Percentiles rank a stretch among this genome's conserved stretches.
These are phyloP conservation scores for Eucera pruinosa DNA, from an alignment of 2,888 invertebrate genomes.

Conservation along the genomic window DNA sequence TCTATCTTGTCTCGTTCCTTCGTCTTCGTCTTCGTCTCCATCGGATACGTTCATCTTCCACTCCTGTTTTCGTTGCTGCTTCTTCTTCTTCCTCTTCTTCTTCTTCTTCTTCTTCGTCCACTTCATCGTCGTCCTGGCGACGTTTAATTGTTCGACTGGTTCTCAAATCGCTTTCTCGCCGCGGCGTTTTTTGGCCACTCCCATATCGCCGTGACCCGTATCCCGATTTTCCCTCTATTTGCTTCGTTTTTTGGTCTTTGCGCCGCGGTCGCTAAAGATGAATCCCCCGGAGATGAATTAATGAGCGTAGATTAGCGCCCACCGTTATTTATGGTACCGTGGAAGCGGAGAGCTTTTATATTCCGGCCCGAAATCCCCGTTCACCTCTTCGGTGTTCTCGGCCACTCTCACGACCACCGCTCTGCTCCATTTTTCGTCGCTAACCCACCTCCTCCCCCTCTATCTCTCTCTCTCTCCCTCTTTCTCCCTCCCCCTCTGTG, in stretches of 20 bases:
- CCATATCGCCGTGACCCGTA: conserved; percentile 42
- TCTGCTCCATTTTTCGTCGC: too few relatives aligned
- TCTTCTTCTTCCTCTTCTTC: too few relatives aligned
- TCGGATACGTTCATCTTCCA: conserved; percentile 49
- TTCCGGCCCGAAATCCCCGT: conserved; percentile 33
- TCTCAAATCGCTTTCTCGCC: conserved; percentile 75
- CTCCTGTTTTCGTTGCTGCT: conserved; percentile 44
- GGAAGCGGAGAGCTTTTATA: conserved; percentile 45
- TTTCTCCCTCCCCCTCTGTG: conserved; percentile 54
- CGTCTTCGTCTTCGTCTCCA: conserved; percentile 30
- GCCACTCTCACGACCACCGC: conserved; percentile 21
- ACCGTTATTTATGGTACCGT: conserved; percentile 54
- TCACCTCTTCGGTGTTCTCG: neutral
- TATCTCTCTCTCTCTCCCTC: conserved; percentile 29
- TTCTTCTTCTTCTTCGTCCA: conserved; percentile 54
- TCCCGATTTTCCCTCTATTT: conserved; percentile 42
- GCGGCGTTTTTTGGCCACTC: conserved; percentile 65
- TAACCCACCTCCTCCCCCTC: conserved; percentile 7
- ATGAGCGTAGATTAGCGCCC: conserved; percentile 62
- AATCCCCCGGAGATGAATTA: conserved; percentile 59
- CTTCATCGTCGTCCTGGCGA: conserved; percentile 52
- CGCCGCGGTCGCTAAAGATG: conserved; percentile 43
- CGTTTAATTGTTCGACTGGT: conserved; percentile 79
- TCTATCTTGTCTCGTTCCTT: conserved; percentile 20
- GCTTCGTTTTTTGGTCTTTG: conserved; percentile 8